phyloP scores from a whole-genome alignment of 2,888 invertebrate genomes.

The Portevinia maculata region DNA sequence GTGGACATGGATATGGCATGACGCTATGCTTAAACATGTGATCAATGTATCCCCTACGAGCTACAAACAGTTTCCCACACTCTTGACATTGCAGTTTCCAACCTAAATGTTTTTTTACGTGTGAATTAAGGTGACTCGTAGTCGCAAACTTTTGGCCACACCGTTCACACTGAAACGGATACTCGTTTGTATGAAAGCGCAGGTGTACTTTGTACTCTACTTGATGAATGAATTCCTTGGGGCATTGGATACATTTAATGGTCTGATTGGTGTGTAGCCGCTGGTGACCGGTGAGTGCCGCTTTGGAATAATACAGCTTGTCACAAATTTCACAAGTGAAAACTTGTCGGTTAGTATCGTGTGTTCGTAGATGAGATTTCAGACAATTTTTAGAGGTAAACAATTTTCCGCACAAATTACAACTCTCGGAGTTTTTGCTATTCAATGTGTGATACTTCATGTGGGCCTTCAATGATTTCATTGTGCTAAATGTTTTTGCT shows the following conservation, averaged over 20 bases:
- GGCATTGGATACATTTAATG: conserved; percentile 42
- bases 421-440: conserved; percentile 1
- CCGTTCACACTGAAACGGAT: conserved; percentile 38
- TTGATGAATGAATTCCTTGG: conserved; percentile 31
- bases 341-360: conserved; percentile 8
- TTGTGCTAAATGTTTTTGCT: conserved; percentile 39
- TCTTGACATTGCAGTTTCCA: conserved; percentile 41
- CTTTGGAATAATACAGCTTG: conserved; percentile 69
- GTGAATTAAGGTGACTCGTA: conserved; percentile 23
- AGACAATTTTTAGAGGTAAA: conserved; percentile 10
- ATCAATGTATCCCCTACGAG: neutral
- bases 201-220: conserved; percentile 42
- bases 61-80: conserved; percentile 30
- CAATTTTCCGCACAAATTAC: conserved; percentile 31
- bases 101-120: conserved; percentile 40
- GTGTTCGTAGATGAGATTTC: conserved; percentile 18
- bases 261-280: conserved; percentile 27
- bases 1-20: conserved; percentile 44
- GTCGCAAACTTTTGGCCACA: conserved; percentile 35
- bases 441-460: conserved; percentile 27
- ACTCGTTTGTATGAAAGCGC: conserved; percentile 50
- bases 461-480: conserved; percentile 19
- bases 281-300: conserved; percentile 21
- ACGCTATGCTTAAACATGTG: conserved; percentile 37
- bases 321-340: conserved; percentile 70